Evolutionary conservation across 2,797 vertebrate genomes (phyloP), one percentile per base, ranked within the genome.

Genomic region (Chaetodon trifasciatus): DNA sequence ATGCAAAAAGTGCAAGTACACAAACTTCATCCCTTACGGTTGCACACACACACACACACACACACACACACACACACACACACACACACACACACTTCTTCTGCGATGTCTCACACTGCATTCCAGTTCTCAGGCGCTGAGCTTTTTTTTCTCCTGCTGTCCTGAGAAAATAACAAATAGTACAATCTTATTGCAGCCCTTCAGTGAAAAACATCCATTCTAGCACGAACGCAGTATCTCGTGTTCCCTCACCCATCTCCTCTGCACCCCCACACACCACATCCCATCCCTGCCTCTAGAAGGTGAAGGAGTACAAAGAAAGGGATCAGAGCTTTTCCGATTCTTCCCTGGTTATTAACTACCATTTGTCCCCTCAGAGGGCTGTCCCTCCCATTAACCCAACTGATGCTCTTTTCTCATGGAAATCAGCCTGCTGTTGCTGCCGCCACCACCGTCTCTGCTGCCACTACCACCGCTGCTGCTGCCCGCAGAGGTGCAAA

Each of bases 341-440:
- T 93, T 94, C 92, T 91, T 89, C 88, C 82, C 91, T 93, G 90
- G 92, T 94, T 95, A 95, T 95, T 95, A 95, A 95, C 94, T 93
- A 92, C 92, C 90, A 66, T 92, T 94, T 93, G 91, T 93, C 89
- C 93, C 88, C 88, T 90, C 80, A 61, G 86, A 93, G 93, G 90
- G 87, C 93, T 86, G 91, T 92, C 93, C 93, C 91, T 91, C 91
- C 93, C 93, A 94, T 95, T 96, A 94, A 94, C 92, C 91, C 92
- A 92, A 95, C 93, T 92, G 94, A 95, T 94, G 95, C 93, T 94
- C 95, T 94, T 95, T 96, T 96, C 94, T 96, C 93, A 96, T 96
- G 95, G 93, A 94, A 96, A 96, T 96, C 94, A 96, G 95, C 91
- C 92, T 91, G 92, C 93, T 94, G 94, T 92, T 88, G 90, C 79